phyloP scores from a whole-genome alignment of 1,140 invertebrate genomes.

The Antheraea pernyi region DNA sequence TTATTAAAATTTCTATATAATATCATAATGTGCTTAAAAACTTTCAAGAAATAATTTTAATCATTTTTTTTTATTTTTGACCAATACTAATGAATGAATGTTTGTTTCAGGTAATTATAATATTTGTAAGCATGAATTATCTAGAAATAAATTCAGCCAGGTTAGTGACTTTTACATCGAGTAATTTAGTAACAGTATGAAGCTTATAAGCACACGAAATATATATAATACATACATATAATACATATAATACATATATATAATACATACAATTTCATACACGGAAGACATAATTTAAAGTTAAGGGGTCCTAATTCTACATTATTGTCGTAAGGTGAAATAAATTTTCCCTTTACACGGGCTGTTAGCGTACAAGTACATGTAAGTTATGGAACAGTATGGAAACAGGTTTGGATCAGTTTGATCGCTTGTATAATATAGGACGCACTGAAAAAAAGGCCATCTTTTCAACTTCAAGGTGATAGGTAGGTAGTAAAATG shows the following conservation, averaged over 20 bases:
- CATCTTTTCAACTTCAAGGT: not conserved
- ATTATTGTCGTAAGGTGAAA: slow-evolving; percentile 14
- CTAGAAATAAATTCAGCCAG: not conserved
- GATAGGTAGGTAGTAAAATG: not conserved
- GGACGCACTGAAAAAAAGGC: not conserved
- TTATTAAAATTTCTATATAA: too few relatives aligned
- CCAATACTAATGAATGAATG: not conserved
- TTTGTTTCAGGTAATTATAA: slow-evolving; percentile 1
- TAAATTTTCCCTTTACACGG: slow-evolving; percentile 17
- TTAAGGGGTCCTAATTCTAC: slow-evolving; percentile 9
- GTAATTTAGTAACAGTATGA: not conserved
- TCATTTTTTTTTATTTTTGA: not conserved
- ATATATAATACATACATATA: not conserved
- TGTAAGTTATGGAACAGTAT: not conserved
- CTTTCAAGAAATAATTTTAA: not conserved
- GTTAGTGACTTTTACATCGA: not conserved
- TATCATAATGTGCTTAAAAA: too few relatives aligned
- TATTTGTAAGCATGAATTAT: not conserved
- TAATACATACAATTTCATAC: slow-evolving; percentile 4
- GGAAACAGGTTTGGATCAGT: not conserved
- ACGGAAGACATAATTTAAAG: slow-evolving; percentile 6
- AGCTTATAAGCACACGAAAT: not conserved
- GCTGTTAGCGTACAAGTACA: not conserved
- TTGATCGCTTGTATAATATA: too few relatives aligned
- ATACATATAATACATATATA: not conserved